phyloP scores from a whole-genome alignment of 64 coral and sea anemone genomes.

The Porites australiensis region DNA sequence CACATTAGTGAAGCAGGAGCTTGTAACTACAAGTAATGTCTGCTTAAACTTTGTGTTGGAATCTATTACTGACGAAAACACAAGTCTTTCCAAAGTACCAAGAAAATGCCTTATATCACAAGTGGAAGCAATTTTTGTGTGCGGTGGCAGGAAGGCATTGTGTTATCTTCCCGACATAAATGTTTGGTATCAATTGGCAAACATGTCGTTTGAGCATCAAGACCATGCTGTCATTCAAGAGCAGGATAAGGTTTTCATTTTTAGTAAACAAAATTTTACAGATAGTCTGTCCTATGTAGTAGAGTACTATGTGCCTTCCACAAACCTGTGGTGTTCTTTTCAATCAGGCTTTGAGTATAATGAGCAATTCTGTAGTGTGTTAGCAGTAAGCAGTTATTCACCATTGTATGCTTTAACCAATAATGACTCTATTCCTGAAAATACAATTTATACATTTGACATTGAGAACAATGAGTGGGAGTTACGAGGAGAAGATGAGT shows the following conservation, averaged over 20 bases:
- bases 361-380: background rate
- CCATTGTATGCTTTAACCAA: background rate
- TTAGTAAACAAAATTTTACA: background rate
- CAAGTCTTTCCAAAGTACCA: background rate
- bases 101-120: background rate
- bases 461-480: background rate
- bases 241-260: background rate
- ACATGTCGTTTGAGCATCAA: background rate
- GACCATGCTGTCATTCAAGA: background rate
- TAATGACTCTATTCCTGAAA: background rate
- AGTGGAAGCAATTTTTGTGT: conserved; percentile 6
- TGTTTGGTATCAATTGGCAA: background rate
- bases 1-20: background rate
- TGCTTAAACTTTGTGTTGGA: background rate
- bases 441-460: background rate
- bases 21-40: background rate
- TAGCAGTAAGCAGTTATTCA: no score
- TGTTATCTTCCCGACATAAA: background rate
- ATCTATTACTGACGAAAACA: background rate
- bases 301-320: background rate
- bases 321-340: background rate
- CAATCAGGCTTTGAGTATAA: background rate
- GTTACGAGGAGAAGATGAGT: background rate
- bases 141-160: background rate
- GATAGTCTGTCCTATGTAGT: background rate